Conservation (phyloP, 2,888 invertebrate genomes). For the Pammene aurita region DNA sequence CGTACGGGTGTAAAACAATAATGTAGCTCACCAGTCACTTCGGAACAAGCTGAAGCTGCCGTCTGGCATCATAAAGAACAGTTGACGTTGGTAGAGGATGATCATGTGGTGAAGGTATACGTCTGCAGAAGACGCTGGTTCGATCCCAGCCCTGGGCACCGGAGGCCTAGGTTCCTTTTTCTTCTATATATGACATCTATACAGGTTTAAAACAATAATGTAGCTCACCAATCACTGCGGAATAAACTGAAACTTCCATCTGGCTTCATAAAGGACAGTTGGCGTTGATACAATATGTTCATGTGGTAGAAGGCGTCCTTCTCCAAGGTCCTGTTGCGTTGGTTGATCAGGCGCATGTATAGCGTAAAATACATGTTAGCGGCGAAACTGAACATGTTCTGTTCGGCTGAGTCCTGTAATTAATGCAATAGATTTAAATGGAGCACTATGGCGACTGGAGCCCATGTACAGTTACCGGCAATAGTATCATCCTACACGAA, state of each 20-base stretch:
- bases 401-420: conserved; percentile 92
- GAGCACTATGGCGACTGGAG: neutral
- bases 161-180: too few species aligned
- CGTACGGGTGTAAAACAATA: too few species aligned
- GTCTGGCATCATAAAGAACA: too few species aligned
- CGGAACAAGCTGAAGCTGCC: too few species aligned
- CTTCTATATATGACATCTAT: too few species aligned
- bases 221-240: conserved; percentile 92
- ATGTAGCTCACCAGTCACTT: conserved; percentile 90
- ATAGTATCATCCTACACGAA: too few species aligned
- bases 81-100: too few species aligned
- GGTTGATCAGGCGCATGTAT: conserved; percentile 96
- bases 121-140: too few species aligned
- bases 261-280: conserved; percentile 94
- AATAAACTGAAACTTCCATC: conserved; percentile 97
- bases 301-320: conserved; percentile 92
- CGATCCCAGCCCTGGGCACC: too few species aligned
- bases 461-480: too few species aligned
- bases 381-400: conserved; percentile 98
- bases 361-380: conserved; percentile 95
- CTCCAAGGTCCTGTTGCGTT: conserved; percentile 91
- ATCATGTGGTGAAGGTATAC: too few species aligned
- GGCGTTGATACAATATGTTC: conserved; percentile 95
- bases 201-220: too few species aligned
- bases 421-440: neutral